Base-by-base conservation (phyloP, 2,888 invertebrate species). In the Julus scandinavius region DNA sequence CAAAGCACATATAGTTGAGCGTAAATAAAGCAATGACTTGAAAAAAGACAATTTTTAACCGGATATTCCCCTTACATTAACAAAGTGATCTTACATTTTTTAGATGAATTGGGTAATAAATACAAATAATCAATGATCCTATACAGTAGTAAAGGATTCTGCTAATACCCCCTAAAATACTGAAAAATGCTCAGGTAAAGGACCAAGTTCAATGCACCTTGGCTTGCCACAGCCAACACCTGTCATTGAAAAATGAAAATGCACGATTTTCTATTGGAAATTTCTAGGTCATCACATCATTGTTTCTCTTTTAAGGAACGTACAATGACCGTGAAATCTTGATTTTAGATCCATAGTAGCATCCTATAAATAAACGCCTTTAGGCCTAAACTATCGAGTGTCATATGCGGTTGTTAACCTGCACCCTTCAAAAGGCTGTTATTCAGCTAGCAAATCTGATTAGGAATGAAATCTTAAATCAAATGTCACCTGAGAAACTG, bases 371-470 rank as follows among this genome's bases (percentile, higher is more conserved):
- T 54, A 54, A 13, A 54, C 54, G 63, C n/a, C 20, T 6, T 5
- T 63, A 63, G 63, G 63, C 63, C 20, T 63, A 63, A 63, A 20
- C 63, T 63, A 20, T 20, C 63, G n/a, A 63, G 63, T 63, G 63
- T 63, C 63, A 63, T 20, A 63, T 20, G 63, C 63, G 63, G 63
- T 63, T 63, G 63, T 63, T 63, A 63, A 63, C 63, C 63, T 9
- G 63, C 63, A 63, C 63, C 63, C 20, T 63, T 63, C 63, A 20
- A 63, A 63, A 17, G 20, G 20, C 63, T 20, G 63, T 63, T 63
- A 7, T 63, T n/a, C 20, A 2, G 6, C 63, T 6, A 20, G 63
- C 20, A 63, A 63, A 63, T 17, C 63, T 5, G 20, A 63, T 63
- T 17, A 20, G 63, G 13, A 15, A 17, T 54, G 13, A 17, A 54